phyloP scores from a whole-genome alignment of 2,113 vertebrate genomes.

The Spea multiplicata region DNA sequence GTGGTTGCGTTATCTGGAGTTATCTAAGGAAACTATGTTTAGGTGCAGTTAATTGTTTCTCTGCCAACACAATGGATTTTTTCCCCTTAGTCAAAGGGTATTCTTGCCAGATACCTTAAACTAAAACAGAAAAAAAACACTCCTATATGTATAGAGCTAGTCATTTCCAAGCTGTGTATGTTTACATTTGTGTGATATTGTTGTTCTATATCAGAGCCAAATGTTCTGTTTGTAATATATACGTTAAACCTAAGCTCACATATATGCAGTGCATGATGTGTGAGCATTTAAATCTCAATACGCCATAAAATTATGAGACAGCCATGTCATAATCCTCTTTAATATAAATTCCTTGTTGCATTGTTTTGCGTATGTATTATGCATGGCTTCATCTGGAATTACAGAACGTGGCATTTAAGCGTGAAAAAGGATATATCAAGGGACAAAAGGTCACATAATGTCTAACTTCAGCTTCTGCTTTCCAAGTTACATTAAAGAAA shows the following conservation, averaged over 20 bases:
- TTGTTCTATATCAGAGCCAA: not conserved
- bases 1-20: slow-evolving; percentile 7
- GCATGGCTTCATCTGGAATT: slow-evolving; percentile 42
- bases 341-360: slow-evolving; percentile 39
- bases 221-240: not conserved
- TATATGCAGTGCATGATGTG: slow-evolving; percentile 7
- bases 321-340: slow-evolving; percentile 27
- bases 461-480: slow-evolving; percentile 32
- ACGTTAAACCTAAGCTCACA: not conserved
- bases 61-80: slow-evolving; percentile 34
- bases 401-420: slow-evolving; percentile 35
- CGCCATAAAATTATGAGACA: slow-evolving; percentile 8
- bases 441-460: slow-evolving; percentile 27
- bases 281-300: not conserved
- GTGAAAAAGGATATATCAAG: slow-evolving; percentile 32
- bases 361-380: slow-evolving; percentile 46
- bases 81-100: slow-evolving; percentile 15
- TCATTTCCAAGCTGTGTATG: slow-evolving; percentile 21
- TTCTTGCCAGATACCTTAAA: slow-evolving; percentile 35
- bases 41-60: slow-evolving; percentile 26
- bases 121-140: slow-evolving; percentile 26
- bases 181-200: slow-evolving; percentile 19
- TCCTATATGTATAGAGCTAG: slow-evolving; percentile 23
- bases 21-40: slow-evolving; percentile 23
- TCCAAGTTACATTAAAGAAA: slow-evolving; percentile 30